Evolutionary conservation across 2,888 invertebrate genomes (phyloP).

Genomic region (Eristalis arbustorum): DNA sequence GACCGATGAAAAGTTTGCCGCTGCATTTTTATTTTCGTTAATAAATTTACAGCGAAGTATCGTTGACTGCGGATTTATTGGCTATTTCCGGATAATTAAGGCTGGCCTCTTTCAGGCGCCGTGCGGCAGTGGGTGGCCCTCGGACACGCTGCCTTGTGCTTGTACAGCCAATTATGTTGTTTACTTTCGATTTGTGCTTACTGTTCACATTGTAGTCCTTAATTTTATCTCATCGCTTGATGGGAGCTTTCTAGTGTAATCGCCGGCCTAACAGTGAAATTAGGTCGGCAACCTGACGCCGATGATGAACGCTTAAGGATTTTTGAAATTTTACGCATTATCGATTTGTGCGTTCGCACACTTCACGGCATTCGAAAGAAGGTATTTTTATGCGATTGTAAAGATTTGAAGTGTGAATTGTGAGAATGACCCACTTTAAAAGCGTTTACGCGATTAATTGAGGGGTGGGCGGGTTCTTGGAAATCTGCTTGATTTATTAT

Average conservation of each 20-base stretch:
- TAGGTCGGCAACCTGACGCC: not conserved
- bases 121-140: not conserved
- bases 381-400: no score
- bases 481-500: not conserved
- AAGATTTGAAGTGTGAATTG: no score
- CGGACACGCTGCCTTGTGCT: not conserved
- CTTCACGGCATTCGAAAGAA: not conserved
- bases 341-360: not conserved
- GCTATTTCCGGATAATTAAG: not conserved
- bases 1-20: not conserved
- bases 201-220: not conserved
- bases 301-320: not conserved
- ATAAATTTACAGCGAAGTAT: not conserved
- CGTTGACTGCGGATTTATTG: not conserved
- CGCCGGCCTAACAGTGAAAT: not conserved
- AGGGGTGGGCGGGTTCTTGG: not conserved
- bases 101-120: not conserved
- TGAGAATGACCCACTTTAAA: no score
- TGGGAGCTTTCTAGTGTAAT: not conserved
- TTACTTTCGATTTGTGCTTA: not conserved
- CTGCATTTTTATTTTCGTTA: conserved; percentile 2
- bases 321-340: no score
- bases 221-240: not conserved
- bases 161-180: not conserved
- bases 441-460: no score